Evolutionary conservation across 2,888 invertebrate species (phyloP).

Genomic region (Chloromyia formosa): DNA sequence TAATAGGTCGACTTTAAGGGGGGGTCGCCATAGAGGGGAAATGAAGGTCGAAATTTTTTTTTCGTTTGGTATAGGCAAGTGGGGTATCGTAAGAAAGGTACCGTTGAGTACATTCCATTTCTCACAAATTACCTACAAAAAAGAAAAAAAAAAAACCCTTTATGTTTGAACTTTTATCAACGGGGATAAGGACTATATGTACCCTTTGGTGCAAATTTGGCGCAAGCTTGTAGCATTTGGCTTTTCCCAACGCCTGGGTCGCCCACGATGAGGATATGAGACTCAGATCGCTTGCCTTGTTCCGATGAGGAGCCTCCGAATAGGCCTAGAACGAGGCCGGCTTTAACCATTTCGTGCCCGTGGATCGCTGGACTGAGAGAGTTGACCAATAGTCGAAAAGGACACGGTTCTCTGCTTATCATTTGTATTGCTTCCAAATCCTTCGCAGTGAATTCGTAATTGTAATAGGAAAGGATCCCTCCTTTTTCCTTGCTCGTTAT

Average conservation of each 20-base stretch:
- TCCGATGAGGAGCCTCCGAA: conserved; percentile 71
- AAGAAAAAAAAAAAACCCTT: no score
- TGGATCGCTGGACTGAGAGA: conserved; percentile 92
- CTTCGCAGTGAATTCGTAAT: conserved; percentile 63
- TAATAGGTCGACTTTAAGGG: no score
- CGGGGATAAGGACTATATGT: no score
- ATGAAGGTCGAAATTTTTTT: no score
- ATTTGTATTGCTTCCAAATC: conserved; percentile 66
- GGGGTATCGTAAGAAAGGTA: no score
- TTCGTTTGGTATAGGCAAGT: no score
- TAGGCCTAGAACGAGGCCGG: conserved; percentile 83
- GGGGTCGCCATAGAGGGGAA: no score
- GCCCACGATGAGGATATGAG: conserved; percentile 88
- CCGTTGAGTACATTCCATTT: no score
- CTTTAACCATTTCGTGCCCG: conserved; percentile 93
- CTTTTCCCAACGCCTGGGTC: conserved; percentile 95
- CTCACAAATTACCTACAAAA: no score
- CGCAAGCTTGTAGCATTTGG: conserved; percentile 84
- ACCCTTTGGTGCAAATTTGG: conserved; percentile 85
- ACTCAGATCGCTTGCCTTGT: conserved; percentile 69
- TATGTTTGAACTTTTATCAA: no score
- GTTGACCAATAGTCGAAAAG: conserved; percentile 84
- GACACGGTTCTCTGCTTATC: conserved; percentile 56
- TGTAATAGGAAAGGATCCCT: conserved; percentile 65
- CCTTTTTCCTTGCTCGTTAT: conserved; percentile 79